phyloP scores from a whole-genome alignment of 2,797 vertebrate species.

The Halcyon leucocephala region DNA sequence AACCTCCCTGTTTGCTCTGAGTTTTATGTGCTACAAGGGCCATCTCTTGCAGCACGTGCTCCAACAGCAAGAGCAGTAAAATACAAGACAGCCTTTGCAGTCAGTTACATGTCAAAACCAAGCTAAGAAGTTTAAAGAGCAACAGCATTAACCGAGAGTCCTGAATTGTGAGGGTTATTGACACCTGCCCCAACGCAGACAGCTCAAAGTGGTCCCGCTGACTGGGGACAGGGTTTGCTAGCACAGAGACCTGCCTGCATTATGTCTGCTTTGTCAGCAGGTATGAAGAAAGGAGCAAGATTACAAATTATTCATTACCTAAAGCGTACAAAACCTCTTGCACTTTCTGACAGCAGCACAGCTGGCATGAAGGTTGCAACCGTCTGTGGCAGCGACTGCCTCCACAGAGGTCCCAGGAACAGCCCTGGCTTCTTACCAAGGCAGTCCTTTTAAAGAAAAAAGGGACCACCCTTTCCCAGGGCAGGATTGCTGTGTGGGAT shows the following conservation, averaged over 20 bases:
- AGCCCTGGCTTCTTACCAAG: background rate
- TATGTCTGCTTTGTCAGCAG: background rate
- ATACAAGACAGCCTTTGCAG: background rate
- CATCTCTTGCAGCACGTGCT: background rate
- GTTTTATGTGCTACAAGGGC: background rate
- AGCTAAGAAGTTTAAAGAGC: background rate
- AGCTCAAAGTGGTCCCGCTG: background rate
- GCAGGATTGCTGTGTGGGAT: background rate
- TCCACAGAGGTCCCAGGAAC: background rate
- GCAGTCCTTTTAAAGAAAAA: background rate
- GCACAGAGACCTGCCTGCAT: background rate
- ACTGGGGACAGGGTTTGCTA: background rate
- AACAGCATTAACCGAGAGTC: background rate
- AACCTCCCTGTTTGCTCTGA: background rate
- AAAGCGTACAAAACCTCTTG: background rate
- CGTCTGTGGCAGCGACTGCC: fast-evolving
- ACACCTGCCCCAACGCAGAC: background rate
- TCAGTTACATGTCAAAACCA: background rate
- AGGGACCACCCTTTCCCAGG: background rate
- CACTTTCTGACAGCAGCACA: background rate
- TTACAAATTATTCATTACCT: background rate
- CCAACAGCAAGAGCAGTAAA: background rate
- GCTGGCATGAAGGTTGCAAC: background rate
- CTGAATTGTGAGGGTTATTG: background rate
- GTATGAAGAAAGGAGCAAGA: background rate